Base-by-base conservation (phyloP, 2,797 vertebrate species). In the Chelon auratus region DNA sequence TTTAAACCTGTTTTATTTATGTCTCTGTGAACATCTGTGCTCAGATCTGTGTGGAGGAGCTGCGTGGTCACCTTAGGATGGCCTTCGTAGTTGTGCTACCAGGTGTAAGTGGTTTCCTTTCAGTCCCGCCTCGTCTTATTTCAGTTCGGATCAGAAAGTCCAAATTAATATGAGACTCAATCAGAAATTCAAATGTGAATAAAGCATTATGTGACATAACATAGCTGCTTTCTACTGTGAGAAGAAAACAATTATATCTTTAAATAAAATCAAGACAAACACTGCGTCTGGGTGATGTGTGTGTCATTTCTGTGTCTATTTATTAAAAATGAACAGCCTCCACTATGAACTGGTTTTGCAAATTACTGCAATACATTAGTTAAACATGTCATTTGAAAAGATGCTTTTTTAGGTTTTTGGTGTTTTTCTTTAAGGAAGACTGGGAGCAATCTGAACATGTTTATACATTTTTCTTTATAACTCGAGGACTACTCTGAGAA, bases 201-300 rank as follows among this genome's bases (percentile, higher is more conserved):
- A 43, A 87, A 88, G 76, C 63, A 10, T 69, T 33, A 67, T 64
- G 76, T 77, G 77, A 66, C 73, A 82, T 47, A 87, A 79, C 60
- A 68, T 65, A 58, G 47, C 68, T 81, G 82, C 83, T 92, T 91
- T 90, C 90, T 89, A 84, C 87, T 82, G 60, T 56, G 33, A 86
- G 65, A 79, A 56, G 17, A 85, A 70, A 72, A 77, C 30, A 61
- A 77, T 62, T 78, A 66, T 78, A 74, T 79, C 80, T 85, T 89
- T 72, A 72, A 93, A 93, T 91, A 91, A 93, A 92, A 86, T 73
- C 48, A 76, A 72, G 66, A 84, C 36, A 86, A 90, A 89, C 55
- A 20, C 6, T 54, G 53, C 56, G 70, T 82, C 62, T 50, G 53
- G 3, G 10, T 77, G 63, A 7, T 60, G 33, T 64, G 13, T 45